Evolutionary conservation across 2,113 vertebrate species (phyloP), one percentile per base, ranked within the genome.

Genomic region (Hyla sarda): DNA sequence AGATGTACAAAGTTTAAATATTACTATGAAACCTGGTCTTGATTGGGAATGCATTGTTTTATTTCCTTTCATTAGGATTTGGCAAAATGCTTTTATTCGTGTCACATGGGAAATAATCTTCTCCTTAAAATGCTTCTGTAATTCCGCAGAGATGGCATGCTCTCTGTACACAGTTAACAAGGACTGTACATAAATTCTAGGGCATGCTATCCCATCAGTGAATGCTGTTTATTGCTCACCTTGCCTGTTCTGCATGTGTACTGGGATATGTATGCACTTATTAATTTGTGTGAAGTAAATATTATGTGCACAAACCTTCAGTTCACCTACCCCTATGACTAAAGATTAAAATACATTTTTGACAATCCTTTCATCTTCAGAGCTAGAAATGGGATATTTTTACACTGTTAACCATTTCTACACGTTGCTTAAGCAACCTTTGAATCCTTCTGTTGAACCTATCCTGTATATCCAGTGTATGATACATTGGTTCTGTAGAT

Each of bases 141-240:
- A 14, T 28, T 14, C 5, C 37, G 56, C 54, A 60, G 77, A 60
- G 77, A 52, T 60, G 23, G 78, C 78, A 79, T 79, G 52, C 28
- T 41, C 77, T 79, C 76, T 77, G 75, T 78, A 32, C 52, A n/a
- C 34, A 37, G 21, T 21, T 54, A 28, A 9, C 14, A 47, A 77
- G 12, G 14, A 30, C 14, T 5, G n/a, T 21, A 52, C 25, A 21
- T 54, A 28, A 19, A 10, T 28, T 52, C 25, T 56, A n/a, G 25
- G 34, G 77, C 77, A 62, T 80, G 77, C 41, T 62, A 45, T 81
- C 78, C n/a, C 12, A 65, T 28, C 13, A 21, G 47, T 62, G 34
- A 58, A 81, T 65, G 56, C 41, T 47, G n/a, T 28, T 65, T 14
- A 14, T 52, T 11, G 6, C 75, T 54, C 50, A 54, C 75, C 48